Conservation (phyloP, 2,113 vertebrate genomes). For the Salvator merianae region DNA sequence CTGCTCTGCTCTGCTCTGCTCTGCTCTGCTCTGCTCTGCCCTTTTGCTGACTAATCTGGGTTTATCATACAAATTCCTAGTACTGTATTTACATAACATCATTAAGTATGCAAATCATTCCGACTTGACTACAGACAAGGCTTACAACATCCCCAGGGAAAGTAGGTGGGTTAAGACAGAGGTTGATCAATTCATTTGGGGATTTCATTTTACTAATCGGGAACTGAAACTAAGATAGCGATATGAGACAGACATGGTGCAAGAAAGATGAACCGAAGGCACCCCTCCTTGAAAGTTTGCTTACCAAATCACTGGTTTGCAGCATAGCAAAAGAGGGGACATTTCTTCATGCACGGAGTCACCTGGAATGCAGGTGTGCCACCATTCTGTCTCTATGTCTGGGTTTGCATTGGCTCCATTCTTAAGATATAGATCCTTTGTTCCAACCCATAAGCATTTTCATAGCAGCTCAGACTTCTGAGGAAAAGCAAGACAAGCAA, state of each 20-base stretch:
- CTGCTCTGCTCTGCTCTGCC: neutral
- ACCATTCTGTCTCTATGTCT: neutral
- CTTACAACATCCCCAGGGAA: constrained; percentile 1
- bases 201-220: neutral
- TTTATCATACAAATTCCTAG: neutral
- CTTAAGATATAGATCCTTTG: neutral
- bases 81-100: neutral
- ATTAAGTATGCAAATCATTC: constrained; percentile 24
- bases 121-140: neutral
- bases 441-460: too few relatives aligned
- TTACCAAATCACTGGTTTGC: neutral
- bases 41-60: neutral
- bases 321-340: neutral
- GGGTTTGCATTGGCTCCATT: neutral
- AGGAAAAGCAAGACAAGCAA: too few relatives aligned
- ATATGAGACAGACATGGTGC: constrained; percentile 12
- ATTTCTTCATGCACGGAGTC: neutral
- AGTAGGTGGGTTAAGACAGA: neutral
- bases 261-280: neutral
- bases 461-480: too few relatives aligned
- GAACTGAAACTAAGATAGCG: constrained; percentile 19
- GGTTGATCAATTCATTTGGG: neutral
- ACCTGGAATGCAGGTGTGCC: neutral
- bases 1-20: neutral
- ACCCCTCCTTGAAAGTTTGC: neutral